Conservation (phyloP, 2,113 vertebrate species). For the Notothenia rossii region DNA sequence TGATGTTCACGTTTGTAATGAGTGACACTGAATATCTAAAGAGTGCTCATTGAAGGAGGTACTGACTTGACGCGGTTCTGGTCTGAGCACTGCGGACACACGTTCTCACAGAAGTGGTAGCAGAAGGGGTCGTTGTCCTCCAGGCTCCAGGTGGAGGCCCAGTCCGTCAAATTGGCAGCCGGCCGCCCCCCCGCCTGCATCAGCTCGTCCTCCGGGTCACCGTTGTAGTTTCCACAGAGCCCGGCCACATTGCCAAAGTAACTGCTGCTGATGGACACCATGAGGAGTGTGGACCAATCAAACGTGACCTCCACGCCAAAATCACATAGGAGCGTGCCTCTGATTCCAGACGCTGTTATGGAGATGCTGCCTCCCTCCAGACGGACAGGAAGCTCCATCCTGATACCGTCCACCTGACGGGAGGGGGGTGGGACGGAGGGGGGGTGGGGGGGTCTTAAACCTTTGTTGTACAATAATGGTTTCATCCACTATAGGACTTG, state of each 20-base stretch:
- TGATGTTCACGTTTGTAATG: neutral
- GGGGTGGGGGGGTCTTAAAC: neutral
- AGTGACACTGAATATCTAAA: neutral
- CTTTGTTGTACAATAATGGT: neutral
- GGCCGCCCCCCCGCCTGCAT: neutral
- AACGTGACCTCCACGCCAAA: constrained; percentile 30
- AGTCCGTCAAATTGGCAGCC: constrained; percentile 15
- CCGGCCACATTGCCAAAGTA: constrained; percentile 36
- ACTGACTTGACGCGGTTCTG: constrained; percentile 33
- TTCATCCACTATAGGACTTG: neutral
- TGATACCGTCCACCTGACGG: constrained; percentile 36
- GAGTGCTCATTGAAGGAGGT: neutral
- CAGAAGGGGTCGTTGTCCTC: constrained; percentile 35
- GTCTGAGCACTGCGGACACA: constrained; percentile 28
- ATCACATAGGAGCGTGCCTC: constrained; percentile 11
- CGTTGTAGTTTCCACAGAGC: constrained; percentile 54
- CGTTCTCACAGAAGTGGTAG: constrained; percentile 29
- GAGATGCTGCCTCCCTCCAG: constrained; percentile 30
- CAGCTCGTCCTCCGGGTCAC: constrained; percentile 25
- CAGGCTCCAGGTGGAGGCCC: constrained; percentile 27
- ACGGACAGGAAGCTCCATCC: constrained; percentile 4
- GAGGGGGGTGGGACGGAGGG: neutral
- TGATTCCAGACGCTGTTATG: constrained; percentile 28
- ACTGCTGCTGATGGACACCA: constrained; percentile 46
- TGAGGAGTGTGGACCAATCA: constrained; percentile 32